Evolutionary conservation across 2,888 invertebrate genomes (phyloP), one percentile per base, ranked within the genome.

Genomic region (Heliconius ethilla): DNA sequence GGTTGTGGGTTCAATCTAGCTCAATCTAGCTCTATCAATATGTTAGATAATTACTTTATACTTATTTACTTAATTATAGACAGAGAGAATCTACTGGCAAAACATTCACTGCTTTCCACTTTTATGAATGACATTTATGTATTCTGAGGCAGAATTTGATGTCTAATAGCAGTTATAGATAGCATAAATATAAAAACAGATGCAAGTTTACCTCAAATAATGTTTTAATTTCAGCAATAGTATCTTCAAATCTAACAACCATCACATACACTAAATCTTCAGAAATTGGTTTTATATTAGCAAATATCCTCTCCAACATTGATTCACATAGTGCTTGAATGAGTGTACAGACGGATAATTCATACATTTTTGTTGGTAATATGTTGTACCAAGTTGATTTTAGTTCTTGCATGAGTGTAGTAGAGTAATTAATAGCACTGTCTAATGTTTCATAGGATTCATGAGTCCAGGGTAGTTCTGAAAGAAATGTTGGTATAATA

Each of bases 181-280:
- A 22, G 51, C 51, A 51, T 7, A 22, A 51, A 51, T 51, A 51
- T 51, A 51, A 51, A 22, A 18, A 51, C 7, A 40, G 1, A 37
- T 10, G 37, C 5, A 7, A 67, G 13, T 22, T 25, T 81, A 94
- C 94, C 89, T 89, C 89, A 86, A 93, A 94, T 75, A 94, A 83
- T 1, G 83, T 83, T 3, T 77, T 80, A 63, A 94, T 82, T 18
- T 89, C 90, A 33, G 79, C 81, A 1, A 87, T 82, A 0, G 90
- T 85, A 45, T 88, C 87, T 18, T 91, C 89, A 33, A 94, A 84
- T 65, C 89, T 85, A 65, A 88, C 83, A 3, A 91, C 91, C 33
- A 94, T 81, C 86, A 90, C 88, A 65, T 89, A 89, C 2, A 92
- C 89, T 63, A 94, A 81, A 33, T 92, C 90, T 77, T 94, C 94